Evolutionary conservation across 2,888 invertebrate species (phyloP).

Genomic region (Autographa gamma): DNA sequence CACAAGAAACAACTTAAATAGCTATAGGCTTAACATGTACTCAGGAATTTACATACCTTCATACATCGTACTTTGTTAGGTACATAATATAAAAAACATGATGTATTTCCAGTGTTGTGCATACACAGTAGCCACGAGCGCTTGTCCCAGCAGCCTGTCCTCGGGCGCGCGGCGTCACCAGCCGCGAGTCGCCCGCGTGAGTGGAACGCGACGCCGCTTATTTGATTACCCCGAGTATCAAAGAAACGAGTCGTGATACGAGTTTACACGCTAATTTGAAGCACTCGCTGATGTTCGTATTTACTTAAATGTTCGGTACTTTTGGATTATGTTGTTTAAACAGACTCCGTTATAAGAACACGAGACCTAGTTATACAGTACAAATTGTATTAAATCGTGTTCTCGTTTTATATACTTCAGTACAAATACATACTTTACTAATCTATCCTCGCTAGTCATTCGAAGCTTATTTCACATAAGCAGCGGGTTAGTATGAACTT

Average conservation of each 20-base stretch:
- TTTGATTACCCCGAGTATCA: constrained; percentile 50
- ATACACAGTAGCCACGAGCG: too few relatives aligned
- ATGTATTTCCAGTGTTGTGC: too few relatives aligned
- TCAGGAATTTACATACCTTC: too few relatives aligned
- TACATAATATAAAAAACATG: too few relatives aligned
- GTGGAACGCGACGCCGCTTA: constrained; percentile 35
- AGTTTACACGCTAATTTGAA: constrained; percentile 21
- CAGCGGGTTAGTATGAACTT: too few relatives aligned
- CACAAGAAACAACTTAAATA: too few relatives aligned
- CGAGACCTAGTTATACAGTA: background rate
- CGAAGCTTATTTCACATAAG: too few relatives aligned
- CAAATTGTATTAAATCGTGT: background rate
- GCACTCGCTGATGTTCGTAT: constrained; percentile 16
- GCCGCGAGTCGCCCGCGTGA: background rate
- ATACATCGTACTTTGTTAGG: too few relatives aligned
- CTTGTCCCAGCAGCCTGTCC: too few relatives aligned
- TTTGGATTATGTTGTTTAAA: constrained; percentile 3
- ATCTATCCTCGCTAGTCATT: too few relatives aligned
- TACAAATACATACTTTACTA: too few relatives aligned
- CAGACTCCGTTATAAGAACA: background rate
- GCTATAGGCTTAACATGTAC: too few relatives aligned
- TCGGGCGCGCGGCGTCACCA: background rate
- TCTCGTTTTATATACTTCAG: background rate
- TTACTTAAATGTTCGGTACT: constrained; percentile 13
- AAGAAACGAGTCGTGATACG: constrained; percentile 33